Percentiles rank a stretch among this genome's conserved stretches.
These are phyloP conservation scores for Bucco capensis DNA, from an alignment of 2,113 vertebrate species.

Conservation along the genomic window DNA sequence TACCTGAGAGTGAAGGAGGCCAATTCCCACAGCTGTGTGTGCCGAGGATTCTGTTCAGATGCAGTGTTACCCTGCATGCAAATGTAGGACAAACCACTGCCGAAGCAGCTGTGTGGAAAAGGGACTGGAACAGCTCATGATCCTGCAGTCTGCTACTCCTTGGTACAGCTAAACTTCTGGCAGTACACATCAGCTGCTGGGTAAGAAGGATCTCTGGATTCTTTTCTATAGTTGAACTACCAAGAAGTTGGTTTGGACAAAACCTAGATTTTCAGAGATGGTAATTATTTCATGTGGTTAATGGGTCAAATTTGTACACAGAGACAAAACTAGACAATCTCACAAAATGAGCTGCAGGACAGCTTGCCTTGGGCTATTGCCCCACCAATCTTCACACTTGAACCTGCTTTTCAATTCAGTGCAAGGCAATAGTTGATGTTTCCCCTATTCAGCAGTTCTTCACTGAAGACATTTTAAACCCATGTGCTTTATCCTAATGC, in stretches of 20 bases:
- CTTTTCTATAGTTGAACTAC: not conserved
- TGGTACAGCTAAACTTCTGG: not conserved
- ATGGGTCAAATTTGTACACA: not conserved
- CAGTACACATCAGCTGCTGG: rapidly evolving
- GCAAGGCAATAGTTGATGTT: not conserved
- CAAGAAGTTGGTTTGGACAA: not conserved
- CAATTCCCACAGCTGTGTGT: rapidly evolving
- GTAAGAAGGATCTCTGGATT: not conserved
- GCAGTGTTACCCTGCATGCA: rapidly evolving
- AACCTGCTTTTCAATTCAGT: conserved; percentile 38
- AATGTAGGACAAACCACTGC: too few relatives aligned
- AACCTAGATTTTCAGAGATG: not conserved
- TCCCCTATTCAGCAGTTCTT: conserved; percentile 32
- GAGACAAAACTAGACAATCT: not conserved
- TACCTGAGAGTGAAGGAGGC: not conserved
- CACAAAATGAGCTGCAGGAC: not conserved
- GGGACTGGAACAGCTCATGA: rapidly evolving
- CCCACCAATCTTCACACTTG: conserved; percentile 6
- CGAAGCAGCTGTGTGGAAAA: not conserved
- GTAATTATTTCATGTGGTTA: not conserved
- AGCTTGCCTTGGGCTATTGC: not conserved
- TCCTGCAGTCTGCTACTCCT: not conserved
- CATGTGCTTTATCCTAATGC: conserved; percentile 6
- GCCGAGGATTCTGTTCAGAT: not conserved
- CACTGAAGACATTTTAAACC: conserved; percentile 4